Evolutionary conservation across 2,888 invertebrate species (phyloP), one percentile per base, ranked within the genome.

Genomic region (Mechanitis mazaeus): DNA sequence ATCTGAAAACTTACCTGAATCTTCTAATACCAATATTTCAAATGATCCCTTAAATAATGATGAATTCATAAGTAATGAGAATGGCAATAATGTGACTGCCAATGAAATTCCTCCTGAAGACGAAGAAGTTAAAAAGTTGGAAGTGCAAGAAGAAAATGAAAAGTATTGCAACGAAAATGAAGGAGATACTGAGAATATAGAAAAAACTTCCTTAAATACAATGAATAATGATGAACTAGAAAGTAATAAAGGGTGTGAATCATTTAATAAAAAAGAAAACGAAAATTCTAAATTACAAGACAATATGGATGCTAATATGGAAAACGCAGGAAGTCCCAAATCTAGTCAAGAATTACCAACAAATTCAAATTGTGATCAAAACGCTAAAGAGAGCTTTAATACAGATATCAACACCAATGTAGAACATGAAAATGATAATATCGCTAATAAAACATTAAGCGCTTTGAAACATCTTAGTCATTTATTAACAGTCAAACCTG

Each of bases 401-500:
- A 33, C 33, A 47, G 54, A 59, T 9, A 54, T 54, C 42, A 20
- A 47, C 12, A 12, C 45, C 3, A 42, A 45, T 33, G 50, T 47
- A 50, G n/a, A 54, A 11, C 38, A 54, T 56, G 63, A 70, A 4
- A 54, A 3, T 56, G 64, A 64, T 35, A 63, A 56, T 62, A 12
- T 46, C 31, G 46, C 61, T 7, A 59, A 64, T 56, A 73, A 67
- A 35, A 71, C 81, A 57, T 68, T 83, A 61, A 72, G 77, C 58
- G 76, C 75, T 2, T 72, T 85, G 61, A 84, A 84, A 73, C 80
- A 76, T 72, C 75, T 85, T 64, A 78, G 84, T 66, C 79, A 79
- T 65, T 71, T 82, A 20, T 76, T 82, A 56, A 83, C 83, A 57
- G 74, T 87, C 2, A 87, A 86, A 73, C 67, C 85, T 45, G 68